Conservation (phyloP, 1,140 invertebrate genomes). For the Drosophila truncata region DNA sequence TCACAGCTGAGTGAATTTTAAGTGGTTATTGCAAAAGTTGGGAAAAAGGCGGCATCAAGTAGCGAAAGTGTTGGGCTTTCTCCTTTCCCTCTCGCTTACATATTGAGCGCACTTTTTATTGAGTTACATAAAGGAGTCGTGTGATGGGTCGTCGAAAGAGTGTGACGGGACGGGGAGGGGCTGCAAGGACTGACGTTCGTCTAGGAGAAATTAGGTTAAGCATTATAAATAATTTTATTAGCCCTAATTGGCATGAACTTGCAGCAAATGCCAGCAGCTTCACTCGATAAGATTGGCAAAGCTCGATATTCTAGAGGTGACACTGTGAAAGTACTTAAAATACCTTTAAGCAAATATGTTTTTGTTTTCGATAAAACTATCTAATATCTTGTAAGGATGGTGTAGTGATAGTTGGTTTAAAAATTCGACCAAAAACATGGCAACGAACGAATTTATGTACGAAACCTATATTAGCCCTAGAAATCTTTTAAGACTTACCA, state of each 20-base stretch:
- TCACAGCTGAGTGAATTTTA: conserved; percentile 84
- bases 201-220: conserved; percentile 79
- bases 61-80: conserved; percentile 73
- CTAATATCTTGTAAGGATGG: too few species aligned
- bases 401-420: too few species aligned
- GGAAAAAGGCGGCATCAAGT: conserved; percentile 58
- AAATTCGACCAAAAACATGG: too few species aligned
- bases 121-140: conserved; percentile 57
- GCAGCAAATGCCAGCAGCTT: conserved; percentile 46
- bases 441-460: too few species aligned
- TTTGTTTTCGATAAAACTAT: too few species aligned
- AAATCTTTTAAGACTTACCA: too few species aligned
- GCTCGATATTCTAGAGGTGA: conserved; percentile 11
- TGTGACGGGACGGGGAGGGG: too few species aligned
- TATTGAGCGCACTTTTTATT: conserved; percentile 75
- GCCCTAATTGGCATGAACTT: conserved; percentile 80
- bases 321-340: background rate
- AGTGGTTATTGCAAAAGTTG: conserved; percentile 84
- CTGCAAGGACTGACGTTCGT: conserved; percentile 42
- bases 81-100: conserved; percentile 17
- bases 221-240: conserved; percentile 84
- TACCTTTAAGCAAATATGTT: background rate
- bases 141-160: background rate
- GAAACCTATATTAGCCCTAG: too few species aligned
- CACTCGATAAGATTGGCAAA: conserved; percentile 20